Evolutionary conservation across 2,888 invertebrate species (phyloP).

Genomic region (Orchestes rusci): DNA sequence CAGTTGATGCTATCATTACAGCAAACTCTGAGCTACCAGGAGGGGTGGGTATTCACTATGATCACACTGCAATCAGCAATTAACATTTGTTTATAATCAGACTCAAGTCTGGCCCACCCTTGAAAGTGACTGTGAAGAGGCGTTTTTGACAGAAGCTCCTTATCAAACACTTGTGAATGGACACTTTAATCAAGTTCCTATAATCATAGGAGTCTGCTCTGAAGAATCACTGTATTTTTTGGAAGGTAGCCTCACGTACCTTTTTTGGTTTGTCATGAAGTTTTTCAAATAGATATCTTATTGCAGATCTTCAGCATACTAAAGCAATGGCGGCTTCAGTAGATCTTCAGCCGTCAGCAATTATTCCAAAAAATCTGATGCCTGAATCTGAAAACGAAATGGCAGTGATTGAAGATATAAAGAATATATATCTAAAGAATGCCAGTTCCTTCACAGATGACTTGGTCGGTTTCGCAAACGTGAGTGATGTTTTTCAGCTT

Average conservation of each 20-base stretch:
- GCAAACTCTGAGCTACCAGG: not conserved
- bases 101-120: not conserved
- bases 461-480: too few relatives aligned
- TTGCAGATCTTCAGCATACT: not conserved
- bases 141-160: not conserved
- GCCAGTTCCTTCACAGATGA: too few relatives aligned
- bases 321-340: not conserved
- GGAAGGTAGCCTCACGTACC: too few relatives aligned
- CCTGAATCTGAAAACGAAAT: not conserved
- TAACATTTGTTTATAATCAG: too few relatives aligned
- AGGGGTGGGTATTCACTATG: too few relatives aligned
- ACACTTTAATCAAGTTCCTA: conserved; percentile 1
- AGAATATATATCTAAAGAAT: not conserved
- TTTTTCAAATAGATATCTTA: too few relatives aligned
- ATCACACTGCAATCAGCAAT: too few relatives aligned
- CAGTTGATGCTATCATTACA: conserved; percentile 4
- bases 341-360: not conserved
- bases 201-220: not conserved
- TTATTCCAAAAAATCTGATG: not conserved
- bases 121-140: not conserved
- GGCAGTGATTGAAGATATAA: not conserved
- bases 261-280: too few relatives aligned
- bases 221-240: conserved; percentile 4
- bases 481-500: too few relatives aligned
- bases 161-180: not conserved